Evolutionary conservation across 1,140 invertebrate species (phyloP), one percentile per base, ranked within the genome.

Genomic region (Aphidius gifuensis): DNA sequence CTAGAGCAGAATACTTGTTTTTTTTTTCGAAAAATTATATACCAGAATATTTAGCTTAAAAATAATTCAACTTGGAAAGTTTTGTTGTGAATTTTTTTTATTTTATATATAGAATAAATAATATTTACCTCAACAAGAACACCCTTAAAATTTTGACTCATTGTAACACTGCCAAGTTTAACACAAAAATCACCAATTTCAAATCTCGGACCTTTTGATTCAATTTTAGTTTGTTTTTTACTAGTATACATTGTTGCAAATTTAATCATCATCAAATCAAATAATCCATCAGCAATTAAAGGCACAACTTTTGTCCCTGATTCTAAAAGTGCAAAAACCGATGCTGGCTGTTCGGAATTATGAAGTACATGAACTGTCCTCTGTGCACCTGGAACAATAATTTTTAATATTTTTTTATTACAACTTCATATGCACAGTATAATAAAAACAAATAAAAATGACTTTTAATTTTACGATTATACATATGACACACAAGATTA

Each of bases 131-230:
- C 95, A 53, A 98, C 88, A 1, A 98, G 82, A 60, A 98, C 88
- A 9, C 95, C 96, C 82, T 97, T 97, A 74, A 97, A 96, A 73
- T 91, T 94, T 60, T 93, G 90, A 76, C 90, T 92, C 83, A 97
- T 92, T 8, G 92, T 92, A 4, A 98, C 94, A 53, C 88, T 92
- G 38, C 96, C 96, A 4, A 98, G 83, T 80, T 98, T 98, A 5
- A 98, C 89, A 67, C 93, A 87, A 80, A 99, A 98, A 77, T 99
- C 96, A 1, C 89, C 92, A 39, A 96, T 85, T 79, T 97, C 92
- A 80, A 94, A 98, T 54, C 93, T 83, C 1, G 92, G 91, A 1
- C 96, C 96, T 77, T 96, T 96, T 1, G 92, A 91, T 79, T 98
- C 96, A 54, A 84, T 82, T 66, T 91, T 91, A 0, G 88, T 90